These are phyloP conservation scores for Hydriomena furcata DNA, from an alignment of 2,888 invertebrate species.

Conservation along the genomic window DNA sequence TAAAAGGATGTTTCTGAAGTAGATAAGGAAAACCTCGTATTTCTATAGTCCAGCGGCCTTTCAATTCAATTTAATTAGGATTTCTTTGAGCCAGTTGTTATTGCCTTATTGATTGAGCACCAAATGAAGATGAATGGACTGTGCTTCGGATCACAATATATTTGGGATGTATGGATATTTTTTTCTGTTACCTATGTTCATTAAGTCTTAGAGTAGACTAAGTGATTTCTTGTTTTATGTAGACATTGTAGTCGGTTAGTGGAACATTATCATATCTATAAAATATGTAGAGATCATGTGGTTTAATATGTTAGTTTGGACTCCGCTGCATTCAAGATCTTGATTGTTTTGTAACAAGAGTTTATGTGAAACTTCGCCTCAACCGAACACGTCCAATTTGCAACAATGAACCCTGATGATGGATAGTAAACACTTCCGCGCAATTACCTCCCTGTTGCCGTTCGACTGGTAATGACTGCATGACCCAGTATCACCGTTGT, in stretches of 20 bases:
- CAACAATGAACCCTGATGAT: slow-evolving; percentile 28
- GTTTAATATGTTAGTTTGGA: no score
- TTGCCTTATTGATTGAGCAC: not conserved
- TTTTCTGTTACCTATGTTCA: no score
- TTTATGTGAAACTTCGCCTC: slow-evolving; percentile 13
- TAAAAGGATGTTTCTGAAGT: slow-evolving; percentile 3
- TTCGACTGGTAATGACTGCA: slow-evolving; percentile 28
- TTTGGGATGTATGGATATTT: no score
- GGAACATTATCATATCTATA: no score
- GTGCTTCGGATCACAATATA: not conserved
- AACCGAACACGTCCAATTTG: slow-evolving; percentile 31
- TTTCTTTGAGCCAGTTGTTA: slow-evolving; percentile 1
- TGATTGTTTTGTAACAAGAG: slow-evolving; percentile 14
- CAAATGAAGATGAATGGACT: slow-evolving; percentile 11
- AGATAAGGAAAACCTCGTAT: slow-evolving; percentile 1
- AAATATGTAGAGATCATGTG: no score
- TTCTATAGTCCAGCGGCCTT: not conserved
- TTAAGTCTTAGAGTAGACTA: no score
- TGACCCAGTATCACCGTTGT: slow-evolving; percentile 28
- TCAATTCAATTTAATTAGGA: slow-evolving; percentile 12
- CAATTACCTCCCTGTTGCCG: slow-evolving; percentile 26
- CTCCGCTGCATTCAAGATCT: slow-evolving; percentile 1
- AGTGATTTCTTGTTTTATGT: not conserved
- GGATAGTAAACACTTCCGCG: slow-evolving; percentile 34
- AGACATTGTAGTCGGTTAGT: no score